Conservation (phyloP, 1,140 invertebrate genomes). For the Rhynchophorus ferrugineus region DNA sequence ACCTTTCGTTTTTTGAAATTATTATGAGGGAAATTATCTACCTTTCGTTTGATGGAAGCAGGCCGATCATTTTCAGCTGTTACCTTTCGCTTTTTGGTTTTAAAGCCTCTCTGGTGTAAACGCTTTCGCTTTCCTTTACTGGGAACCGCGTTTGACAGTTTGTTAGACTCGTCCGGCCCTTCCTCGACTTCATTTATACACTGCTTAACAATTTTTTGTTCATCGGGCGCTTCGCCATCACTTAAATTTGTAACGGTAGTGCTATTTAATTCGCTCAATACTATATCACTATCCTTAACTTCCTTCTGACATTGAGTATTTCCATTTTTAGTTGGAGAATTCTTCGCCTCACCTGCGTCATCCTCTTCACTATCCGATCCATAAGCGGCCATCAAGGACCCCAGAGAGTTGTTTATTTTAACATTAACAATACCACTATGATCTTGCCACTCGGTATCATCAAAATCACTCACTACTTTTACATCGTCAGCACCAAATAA, state of each 20-base stretch:
- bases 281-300: not conserved
- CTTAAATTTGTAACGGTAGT: conserved; percentile 3
- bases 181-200: conserved; percentile 3
- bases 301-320: not conserved
- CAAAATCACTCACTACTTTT: conserved; percentile 27
- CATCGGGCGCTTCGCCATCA: conserved; percentile 40
- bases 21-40: conserved; percentile 19
- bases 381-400: conserved; percentile 47
- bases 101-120: conserved; percentile 10
- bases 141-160: not conserved
- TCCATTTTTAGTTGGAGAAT: not conserved
- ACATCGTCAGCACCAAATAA: conserved; percentile 31
- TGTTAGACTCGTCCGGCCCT: not conserved
- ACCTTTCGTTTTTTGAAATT: conserved; percentile 27
- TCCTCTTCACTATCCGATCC: conserved; percentile 42
- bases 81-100: conserved; percentile 12
- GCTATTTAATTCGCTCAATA: not conserved
- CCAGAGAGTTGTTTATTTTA: conserved; percentile 45
- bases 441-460: conserved; percentile 38
- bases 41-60: not conserved
- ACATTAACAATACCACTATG: conserved; percentile 15
- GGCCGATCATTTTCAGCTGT: not conserved
- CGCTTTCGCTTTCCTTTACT: conserved; percentile 18
- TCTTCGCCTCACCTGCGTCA: conserved; percentile 3
- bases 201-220: conserved; percentile 39